A percentile compares a stretch with the other conserved stretches of the same genome.
These are phyloP conservation scores for Megaceryle alcyon DNA, from an alignment of 2,797 vertebrate genomes.

Conservation along the genomic window DNA sequence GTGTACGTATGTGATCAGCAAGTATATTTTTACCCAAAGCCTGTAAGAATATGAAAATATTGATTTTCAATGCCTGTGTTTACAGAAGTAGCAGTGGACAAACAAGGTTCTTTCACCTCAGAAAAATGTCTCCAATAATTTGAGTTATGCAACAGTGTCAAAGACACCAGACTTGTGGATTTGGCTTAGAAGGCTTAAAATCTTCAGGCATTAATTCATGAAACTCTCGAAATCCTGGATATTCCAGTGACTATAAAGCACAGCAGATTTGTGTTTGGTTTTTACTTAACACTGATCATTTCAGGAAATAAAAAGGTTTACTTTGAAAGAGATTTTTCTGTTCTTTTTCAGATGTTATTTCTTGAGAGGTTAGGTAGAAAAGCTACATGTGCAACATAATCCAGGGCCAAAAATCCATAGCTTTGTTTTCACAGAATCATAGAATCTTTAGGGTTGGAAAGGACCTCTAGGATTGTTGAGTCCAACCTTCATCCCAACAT, in stretches of 20 bases:
- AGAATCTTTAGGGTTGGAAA: no score
- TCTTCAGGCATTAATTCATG: slow-evolving; percentile 45
- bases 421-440: neutral
- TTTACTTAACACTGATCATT: neutral
- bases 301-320: slow-evolving; percentile 23
- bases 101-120: neutral
- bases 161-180: slow-evolving; percentile 11
- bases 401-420: neutral
- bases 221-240: slow-evolving; percentile 25
- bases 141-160: neutral
- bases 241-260: neutral
- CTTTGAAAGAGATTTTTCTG: neutral
- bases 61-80: neutral
- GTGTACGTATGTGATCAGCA: neutral
- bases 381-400: neutral
- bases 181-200: slow-evolving; percentile 45
- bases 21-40: neutral
- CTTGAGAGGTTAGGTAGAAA: neutral
- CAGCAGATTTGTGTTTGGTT: neutral
- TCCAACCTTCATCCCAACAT: no score
- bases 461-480: no score
- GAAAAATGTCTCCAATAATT: neutral
- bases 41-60: neutral
- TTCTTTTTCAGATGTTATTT: neutral
- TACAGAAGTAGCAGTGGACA: neutral